phyloP scores from a whole-genome alignment of 2,113 vertebrate genomes.

The Ibidorhyncha struthersii region DNA sequence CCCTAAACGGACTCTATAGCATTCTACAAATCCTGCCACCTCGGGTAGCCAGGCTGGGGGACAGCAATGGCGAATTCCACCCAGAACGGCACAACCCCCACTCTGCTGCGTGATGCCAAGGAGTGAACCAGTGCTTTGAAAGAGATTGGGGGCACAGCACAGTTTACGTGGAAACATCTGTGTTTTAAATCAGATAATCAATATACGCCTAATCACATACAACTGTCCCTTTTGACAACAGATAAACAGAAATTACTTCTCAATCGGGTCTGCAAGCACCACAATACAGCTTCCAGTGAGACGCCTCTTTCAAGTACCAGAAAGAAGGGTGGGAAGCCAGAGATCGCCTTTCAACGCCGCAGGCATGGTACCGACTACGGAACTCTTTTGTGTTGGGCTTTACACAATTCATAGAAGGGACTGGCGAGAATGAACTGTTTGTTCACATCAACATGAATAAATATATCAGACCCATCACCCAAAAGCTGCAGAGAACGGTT shows the following conservation, averaged over 20 bases:
- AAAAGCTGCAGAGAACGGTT: not conserved
- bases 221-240: conserved; percentile 35
- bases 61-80: not conserved
- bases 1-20: not conserved
- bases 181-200: conserved; percentile 17
- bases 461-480: not conserved
- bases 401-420: not conserved
- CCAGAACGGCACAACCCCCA: fast-evolving
- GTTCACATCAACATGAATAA: not conserved
- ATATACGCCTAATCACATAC: not conserved
- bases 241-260: conserved; percentile 13
- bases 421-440: not conserved
- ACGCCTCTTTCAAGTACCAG: not conserved
- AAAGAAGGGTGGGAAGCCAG: not conserved
- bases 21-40: not conserved
- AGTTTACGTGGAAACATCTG: not conserved
- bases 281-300: not conserved
- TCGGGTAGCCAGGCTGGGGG: not conserved
- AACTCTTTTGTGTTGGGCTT: not conserved
- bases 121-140: not conserved
- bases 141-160: not conserved
- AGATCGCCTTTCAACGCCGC: fast-evolving
- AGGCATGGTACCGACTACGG: fast-evolving
- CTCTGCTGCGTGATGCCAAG: not conserved
- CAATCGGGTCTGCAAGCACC: not conserved